Percentiles rank a stretch among this genome's conserved stretches.
These are phyloP conservation scores for Euschistus heros DNA, from an alignment of 1,140 invertebrate species.

Conservation along the genomic window DNA sequence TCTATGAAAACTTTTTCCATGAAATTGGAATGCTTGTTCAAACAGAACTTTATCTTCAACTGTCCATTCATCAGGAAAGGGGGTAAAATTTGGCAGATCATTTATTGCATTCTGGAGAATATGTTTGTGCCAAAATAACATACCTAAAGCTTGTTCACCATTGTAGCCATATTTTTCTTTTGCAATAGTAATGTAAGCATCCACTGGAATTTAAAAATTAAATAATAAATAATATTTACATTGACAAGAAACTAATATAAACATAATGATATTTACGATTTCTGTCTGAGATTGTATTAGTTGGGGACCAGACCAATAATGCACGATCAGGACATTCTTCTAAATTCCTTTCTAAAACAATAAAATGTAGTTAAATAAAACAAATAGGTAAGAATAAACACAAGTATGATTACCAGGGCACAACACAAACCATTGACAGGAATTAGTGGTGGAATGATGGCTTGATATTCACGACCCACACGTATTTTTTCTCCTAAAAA, in stretches of 20 bases:
- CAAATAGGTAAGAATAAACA: slow-evolving; percentile 14
- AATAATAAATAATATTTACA: slow-evolving; percentile 2
- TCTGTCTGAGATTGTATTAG: slow-evolving; percentile 69
- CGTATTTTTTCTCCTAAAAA: slow-evolving; percentile 78
- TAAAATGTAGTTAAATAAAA: background rate
- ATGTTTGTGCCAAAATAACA: slow-evolving; percentile 98
- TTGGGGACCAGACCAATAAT: slow-evolving; percentile 90
- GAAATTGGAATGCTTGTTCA: slow-evolving; percentile 95
- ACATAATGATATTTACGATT: slow-evolving; percentile 60
- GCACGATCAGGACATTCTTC: slow-evolving; percentile 65
- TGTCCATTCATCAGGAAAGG: slow-evolving; percentile 96
- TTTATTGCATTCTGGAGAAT: slow-evolving; percentile 82
- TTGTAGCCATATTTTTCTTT: slow-evolving; percentile 98
- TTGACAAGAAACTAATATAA: background rate
- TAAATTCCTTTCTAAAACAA: slow-evolving; percentile 43
- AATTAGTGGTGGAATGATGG: slow-evolving; percentile 68
- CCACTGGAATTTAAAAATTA: slow-evolving; percentile 46
- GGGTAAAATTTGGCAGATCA: slow-evolving; percentile 93
- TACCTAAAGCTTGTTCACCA: slow-evolving; percentile 91
- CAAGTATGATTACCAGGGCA: background rate
- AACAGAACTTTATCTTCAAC: slow-evolving; percentile 96
- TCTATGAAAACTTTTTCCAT: slow-evolving; percentile 95
- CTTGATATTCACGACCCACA: slow-evolving; percentile 88
- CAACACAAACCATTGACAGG: slow-evolving; percentile 43
- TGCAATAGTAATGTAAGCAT: slow-evolving; percentile 87